Percentiles rank a stretch among this genome's conserved stretches.
phyloP scores from a whole-genome alignment of 1,140 invertebrate species.

The Hylyphantes graminicola region DNA sequence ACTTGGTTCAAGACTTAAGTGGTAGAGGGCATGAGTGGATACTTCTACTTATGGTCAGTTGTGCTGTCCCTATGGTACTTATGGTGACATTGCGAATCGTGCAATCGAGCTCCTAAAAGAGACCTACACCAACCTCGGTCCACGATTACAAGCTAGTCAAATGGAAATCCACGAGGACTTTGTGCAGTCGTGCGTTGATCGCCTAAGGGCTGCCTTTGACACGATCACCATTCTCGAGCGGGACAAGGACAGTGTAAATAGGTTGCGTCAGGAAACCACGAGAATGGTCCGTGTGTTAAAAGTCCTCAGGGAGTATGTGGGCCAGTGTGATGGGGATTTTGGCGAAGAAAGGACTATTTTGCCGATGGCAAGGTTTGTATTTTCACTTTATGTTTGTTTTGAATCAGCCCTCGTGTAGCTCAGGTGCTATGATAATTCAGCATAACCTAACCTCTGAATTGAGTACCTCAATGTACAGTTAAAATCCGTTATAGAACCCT shows the following conservation, averaged over 20 bases:
- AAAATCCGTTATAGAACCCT: too few relatives aligned
- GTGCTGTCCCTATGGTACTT: too few relatives aligned
- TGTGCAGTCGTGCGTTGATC: constrained; percentile 87
- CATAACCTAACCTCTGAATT: too few relatives aligned
- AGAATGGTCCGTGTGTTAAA: constrained; percentile 94
- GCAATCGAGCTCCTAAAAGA: constrained; percentile 92
- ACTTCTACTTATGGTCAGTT: too few relatives aligned
- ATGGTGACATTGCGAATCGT: constrained; percentile 90
- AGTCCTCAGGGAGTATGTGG: constrained; percentile 94
- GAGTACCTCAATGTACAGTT: too few relatives aligned
- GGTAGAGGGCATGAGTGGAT: too few relatives aligned
- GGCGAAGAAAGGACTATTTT: constrained; percentile 89
- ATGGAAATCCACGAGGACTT: constrained; percentile 90
- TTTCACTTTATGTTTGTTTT: too few relatives aligned
- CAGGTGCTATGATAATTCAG: too few relatives aligned
- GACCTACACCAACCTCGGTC: constrained; percentile 93
- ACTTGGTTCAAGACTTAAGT: too few relatives aligned
- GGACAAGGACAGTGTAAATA: constrained; percentile 72
- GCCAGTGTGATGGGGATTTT: constrained; percentile 94
- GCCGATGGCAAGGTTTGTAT: constrained; percentile 80
- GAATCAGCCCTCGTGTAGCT: too few relatives aligned
- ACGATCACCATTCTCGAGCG: constrained; percentile 70
- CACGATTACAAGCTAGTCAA: constrained; percentile 80
- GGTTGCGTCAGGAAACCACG: constrained; percentile 79
- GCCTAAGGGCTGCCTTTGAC: constrained; percentile 84